Percentiles rank a stretch among this genome's conserved stretches.
These are phyloP conservation scores for Lumbricus terrestris DNA, from an alignment of 2,888 invertebrate species.

Conservation along the genomic window DNA sequence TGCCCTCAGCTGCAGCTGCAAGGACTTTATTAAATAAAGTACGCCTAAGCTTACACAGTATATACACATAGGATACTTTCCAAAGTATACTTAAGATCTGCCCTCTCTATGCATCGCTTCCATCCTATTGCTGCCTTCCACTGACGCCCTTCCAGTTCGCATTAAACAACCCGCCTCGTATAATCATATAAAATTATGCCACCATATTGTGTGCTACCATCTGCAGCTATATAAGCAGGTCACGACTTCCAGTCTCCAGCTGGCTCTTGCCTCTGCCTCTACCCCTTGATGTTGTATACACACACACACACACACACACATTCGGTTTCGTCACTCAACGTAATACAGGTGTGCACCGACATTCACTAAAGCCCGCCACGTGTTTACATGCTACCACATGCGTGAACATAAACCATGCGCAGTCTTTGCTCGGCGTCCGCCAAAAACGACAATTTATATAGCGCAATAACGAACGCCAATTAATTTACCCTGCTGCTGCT, in stretches of 20 bases:
- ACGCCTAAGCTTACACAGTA: too few species aligned
- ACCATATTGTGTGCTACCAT: neutral
- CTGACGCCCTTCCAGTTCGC: neutral
- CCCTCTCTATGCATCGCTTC: neutral
- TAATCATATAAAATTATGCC: too few species aligned
- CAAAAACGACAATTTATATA: neutral
- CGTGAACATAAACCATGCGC: neutral
- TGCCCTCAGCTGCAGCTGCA: too few species aligned
- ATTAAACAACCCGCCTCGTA: neutral
- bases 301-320: fast-evolving
- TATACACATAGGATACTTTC: too few species aligned
- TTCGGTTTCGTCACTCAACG: neutral
- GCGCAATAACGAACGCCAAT: neutral
- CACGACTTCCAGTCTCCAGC: neutral
- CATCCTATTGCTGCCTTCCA: neutral
- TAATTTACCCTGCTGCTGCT: too few species aligned
- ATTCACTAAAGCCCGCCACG: neutral
- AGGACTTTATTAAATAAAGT: too few species aligned
- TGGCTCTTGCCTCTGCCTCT: too few species aligned
- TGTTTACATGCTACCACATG: neutral
- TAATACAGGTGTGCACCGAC: neutral
- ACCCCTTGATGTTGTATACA: too few species aligned
- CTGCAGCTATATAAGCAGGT: neutral
- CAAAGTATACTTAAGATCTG: too few species aligned
- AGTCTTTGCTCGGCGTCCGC: neutral